Evolutionary conservation across 1,140 invertebrate species (phyloP), one percentile per base, ranked within the genome.

Genomic region (Drosophila punjabiensis): DNA sequence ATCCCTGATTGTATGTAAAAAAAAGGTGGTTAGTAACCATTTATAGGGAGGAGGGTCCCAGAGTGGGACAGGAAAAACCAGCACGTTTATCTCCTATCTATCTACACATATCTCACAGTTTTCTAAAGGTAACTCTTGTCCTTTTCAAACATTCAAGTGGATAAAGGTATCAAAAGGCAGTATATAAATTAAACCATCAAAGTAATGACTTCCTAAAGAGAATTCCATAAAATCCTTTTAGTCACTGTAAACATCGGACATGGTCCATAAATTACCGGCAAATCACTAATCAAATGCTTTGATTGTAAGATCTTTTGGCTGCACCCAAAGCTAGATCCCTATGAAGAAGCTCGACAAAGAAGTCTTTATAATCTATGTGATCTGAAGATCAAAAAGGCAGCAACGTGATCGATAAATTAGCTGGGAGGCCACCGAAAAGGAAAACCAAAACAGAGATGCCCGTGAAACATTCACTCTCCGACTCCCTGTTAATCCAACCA

Each of bases 371-470:
- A 59, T 71, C 41, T 30, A 45, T 53, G 47, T 45, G 68, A 68
- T 73, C 20, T 20, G 11, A 39, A 65, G 71, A 76, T 76, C 71
- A 76, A 76, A 58, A 76, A 58, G 43, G n/a, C 30, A 56, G 18
- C 13, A 30, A 41, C 50, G 35, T 9, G 20, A 76, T 41, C 48
- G 18, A 78, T 78, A 78, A 78, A 78, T 77, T 59, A 63, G 53
- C 50, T n/a, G 24, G 7, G 37, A 14, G 45, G 13, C 30, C 47
- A 41, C 16, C 33, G 30, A 43, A 76, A 37, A n/a, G 32, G 32
- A 37, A 61, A 52, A 14, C 18, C 33, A 9, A 56, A 56, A 56
- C 5, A 56, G 33, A 56, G 33, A 50, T 20, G 32, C 30, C 28
- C 16, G 30, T 32, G 30, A 61, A 33, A 24, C 55, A 62, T 35